phyloP scores from a whole-genome alignment of 2,797 vertebrate genomes.

The Menidia menidia region DNA sequence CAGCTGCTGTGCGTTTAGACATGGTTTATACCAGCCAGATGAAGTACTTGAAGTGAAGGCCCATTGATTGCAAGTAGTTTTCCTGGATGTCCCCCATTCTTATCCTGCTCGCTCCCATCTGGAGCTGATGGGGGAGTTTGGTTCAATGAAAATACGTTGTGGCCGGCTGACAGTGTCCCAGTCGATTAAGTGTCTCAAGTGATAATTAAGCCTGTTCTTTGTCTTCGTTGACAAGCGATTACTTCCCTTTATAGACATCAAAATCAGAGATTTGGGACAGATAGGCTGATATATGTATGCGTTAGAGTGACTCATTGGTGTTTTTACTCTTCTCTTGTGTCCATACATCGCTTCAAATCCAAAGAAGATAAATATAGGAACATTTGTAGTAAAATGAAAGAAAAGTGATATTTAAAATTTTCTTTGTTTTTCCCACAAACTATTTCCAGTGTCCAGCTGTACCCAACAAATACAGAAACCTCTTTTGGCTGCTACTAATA shows the following conservation, averaged over 20 bases:
- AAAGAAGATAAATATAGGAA: neutral
- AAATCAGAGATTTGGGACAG: conserved; percentile 16
- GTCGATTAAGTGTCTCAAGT: conserved; percentile 62
- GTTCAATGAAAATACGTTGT: conserved; percentile 59
- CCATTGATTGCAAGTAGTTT: conserved; percentile 69
- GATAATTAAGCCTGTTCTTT: conserved; percentile 48
- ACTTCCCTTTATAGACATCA: conserved; percentile 25
- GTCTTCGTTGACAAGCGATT: conserved; percentile 41
- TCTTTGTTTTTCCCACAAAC: neutral
- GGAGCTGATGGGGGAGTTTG: conserved; percentile 51
- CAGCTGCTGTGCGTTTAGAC: conserved; percentile 69
- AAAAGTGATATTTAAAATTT: neutral
- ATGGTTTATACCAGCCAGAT: conserved; percentile 67
- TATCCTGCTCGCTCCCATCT: conserved; percentile 62
- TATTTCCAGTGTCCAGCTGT: neutral
- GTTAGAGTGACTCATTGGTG: neutral
- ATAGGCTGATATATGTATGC: neutral
- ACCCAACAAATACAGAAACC: neutral
- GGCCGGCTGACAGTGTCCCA: conserved; percentile 52
- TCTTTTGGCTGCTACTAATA: neutral
- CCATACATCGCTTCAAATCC: neutral
- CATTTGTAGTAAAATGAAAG: neutral
- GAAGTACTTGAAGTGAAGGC: conserved; percentile 66
- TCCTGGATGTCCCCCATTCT: conserved; percentile 59
- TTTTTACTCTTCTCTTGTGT: neutral